Base-by-base conservation (phyloP, 2,113 vertebrate species). In the Leptobrachium leishanense region DNA sequence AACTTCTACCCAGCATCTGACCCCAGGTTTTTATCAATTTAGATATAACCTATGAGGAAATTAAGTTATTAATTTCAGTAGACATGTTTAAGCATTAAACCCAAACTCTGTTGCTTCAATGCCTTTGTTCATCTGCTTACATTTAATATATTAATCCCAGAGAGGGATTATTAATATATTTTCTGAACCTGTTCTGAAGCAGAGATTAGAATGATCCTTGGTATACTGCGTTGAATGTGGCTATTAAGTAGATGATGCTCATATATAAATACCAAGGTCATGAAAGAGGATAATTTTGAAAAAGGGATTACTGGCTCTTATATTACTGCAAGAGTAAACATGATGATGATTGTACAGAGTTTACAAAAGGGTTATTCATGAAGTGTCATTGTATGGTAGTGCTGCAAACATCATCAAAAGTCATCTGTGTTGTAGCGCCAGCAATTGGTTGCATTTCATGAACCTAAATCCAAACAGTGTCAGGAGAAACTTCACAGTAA, bases 211-310 rank as follows among this genome's bases (percentile, higher is more conserved):
- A 59, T 59, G 10, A 59, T 59, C 55, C 55, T 12, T 12, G 4
- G 55, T 59, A 59, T 59, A 59, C 2, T 59, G 55, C 13, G 9
- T 59, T 59, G 11, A 59, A 59, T 59, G 4, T 15, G 13, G 55
- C 13, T 59, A 59, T 59, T 59, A 59, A 59, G 8, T 50, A 50
- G 46, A 50, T 50, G 46, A 59, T 8, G 55, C 55, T 59, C 3
- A 59, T 59, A 12, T 59, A 12, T 59, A 59, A 59, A 59, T 59
- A 59, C 55, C 55, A 59, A 59, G 55, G 55, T 59, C 55, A 59
- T 59, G 13, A 59, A 59, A 59, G 13, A 13, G 55, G 10, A 59
- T 59, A 59, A 59, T 59, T 11, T 12, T 3, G 46, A 59, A 11
- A 15, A 59, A 59, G 13, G 55, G 55, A 59, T 59, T 12, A 59